Percentiles rank a stretch among this genome's conserved stretches.
phyloP scores from a whole-genome alignment of 1,140 invertebrate genomes.

The Pseudomyrmex pallidus region DNA sequence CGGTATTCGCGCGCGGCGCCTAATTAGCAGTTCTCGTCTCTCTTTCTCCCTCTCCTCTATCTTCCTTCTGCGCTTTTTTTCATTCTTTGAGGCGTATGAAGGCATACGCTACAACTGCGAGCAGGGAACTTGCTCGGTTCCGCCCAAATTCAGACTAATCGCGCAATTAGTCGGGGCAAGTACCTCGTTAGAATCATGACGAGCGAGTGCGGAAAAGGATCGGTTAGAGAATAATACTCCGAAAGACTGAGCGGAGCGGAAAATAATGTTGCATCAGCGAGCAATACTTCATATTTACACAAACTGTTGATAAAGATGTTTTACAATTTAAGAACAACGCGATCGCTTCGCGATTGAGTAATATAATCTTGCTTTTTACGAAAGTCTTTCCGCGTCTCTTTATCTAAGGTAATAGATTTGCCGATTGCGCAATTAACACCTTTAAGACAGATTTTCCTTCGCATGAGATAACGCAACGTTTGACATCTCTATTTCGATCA shows the following conservation, averaged over 20 bases:
- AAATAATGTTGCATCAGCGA: constrained; percentile 12
- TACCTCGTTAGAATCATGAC: constrained; percentile 60
- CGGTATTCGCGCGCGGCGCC: constrained; percentile 78
- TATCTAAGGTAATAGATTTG: constrained; percentile 23
- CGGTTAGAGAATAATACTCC: constrained; percentile 25
- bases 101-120: constrained; percentile 22
- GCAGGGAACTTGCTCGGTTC: constrained; percentile 51
- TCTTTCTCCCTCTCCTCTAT: constrained; percentile 40
- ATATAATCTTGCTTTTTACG: constrained; percentile 26
- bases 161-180: constrained; percentile 63
- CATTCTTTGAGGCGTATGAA: constrained; percentile 46
- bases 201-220: constrained; percentile 43
- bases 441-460: constrained; percentile 25
- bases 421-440: constrained; percentile 30
- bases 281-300: constrained; percentile 12
- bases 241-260: constrained; percentile 17
- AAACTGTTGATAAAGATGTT: constrained; percentile 20
- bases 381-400: neutral
- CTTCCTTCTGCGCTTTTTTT: constrained; percentile 13
- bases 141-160: constrained; percentile 72
- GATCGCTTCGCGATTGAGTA: neutral
- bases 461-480: constrained; percentile 36
- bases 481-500: constrained; percentile 35
- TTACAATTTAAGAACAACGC: constrained; percentile 8
- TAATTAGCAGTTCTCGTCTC: constrained; percentile 78